phyloP scores from a whole-genome alignment of 2,113 vertebrate genomes.

The Cheilinus undulatus region DNA sequence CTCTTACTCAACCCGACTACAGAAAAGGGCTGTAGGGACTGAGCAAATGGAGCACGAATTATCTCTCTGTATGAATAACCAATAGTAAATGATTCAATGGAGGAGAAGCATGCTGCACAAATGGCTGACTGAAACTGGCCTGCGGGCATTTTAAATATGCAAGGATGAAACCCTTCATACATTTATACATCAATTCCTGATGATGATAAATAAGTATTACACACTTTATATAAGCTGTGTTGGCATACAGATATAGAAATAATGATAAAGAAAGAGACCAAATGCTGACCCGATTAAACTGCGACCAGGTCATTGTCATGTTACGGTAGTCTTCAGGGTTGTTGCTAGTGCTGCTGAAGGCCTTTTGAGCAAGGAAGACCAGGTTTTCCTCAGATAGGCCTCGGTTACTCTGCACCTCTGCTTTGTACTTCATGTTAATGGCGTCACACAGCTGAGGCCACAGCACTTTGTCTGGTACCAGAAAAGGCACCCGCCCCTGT shows the following conservation, averaged over 20 bases:
- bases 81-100: conserved; percentile 10
- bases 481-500: conserved; percentile 94
- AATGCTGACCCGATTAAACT: conserved; percentile 92
- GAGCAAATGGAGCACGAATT: conserved; percentile 55
- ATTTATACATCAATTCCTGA: conserved; percentile 8
- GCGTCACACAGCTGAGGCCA: conserved; percentile 96
- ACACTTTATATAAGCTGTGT: background rate
- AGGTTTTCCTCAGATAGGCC: conserved; percentile 95
- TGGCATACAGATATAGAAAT: background rate
- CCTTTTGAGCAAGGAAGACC: conserved; percentile 95
- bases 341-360: conserved; percentile 91
- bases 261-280: background rate
- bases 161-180: conserved; percentile 1
- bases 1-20: conserved; percentile 25
- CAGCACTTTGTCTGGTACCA: conserved; percentile 94
- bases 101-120: conserved; percentile 2
- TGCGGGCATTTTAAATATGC: conserved; percentile 14
- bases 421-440: conserved; percentile 98
- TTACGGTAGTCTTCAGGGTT: conserved; percentile 92
- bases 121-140: conserved; percentile 26
- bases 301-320: conserved; percentile 97
- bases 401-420: conserved; percentile 93
- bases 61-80: conserved; percentile 47
- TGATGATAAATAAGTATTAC: background rate
- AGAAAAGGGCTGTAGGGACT: conserved; percentile 16